Conservation (phyloP, 2,888 invertebrate genomes). For the Drosophila incognita region DNA sequence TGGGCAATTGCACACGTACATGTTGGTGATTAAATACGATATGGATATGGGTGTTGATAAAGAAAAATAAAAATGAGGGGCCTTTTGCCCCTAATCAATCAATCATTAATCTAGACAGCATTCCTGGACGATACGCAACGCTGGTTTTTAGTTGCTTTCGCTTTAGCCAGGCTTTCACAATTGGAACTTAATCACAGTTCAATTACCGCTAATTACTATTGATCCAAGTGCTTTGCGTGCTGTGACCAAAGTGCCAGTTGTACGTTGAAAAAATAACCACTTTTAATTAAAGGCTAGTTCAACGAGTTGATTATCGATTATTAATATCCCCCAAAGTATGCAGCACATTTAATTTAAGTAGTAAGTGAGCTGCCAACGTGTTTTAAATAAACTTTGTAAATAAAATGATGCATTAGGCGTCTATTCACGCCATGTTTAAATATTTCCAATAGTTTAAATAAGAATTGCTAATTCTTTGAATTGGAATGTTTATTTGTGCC, state of each 20-base stretch:
- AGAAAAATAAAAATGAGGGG: not conserved
- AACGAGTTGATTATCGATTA: slow-evolving; percentile 9
- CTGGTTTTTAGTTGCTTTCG: not conserved
- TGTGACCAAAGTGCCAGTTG: not conserved
- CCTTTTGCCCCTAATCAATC: not conserved
- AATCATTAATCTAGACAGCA: slow-evolving; percentile 22
- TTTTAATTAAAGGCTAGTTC: slow-evolving; percentile 10
- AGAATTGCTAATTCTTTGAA: not conserved
- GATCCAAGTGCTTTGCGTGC: slow-evolving; percentile 25
- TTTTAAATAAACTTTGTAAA: not conserved
- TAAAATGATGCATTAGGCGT: not conserved
- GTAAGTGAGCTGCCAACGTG: slow-evolving; percentile 33
- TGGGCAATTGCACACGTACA: slow-evolving; percentile 33
- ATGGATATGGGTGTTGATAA: slow-evolving; percentile 16
- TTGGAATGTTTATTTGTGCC: not conserved
- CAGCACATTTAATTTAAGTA: slow-evolving; percentile 10
- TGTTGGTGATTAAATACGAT: slow-evolving; percentile 20
- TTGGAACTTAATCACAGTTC: slow-evolving; percentile 22
- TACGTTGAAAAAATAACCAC: slow-evolving; percentile 1
- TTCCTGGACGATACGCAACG: slow-evolving; percentile 38
- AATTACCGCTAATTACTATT: slow-evolving; percentile 35
- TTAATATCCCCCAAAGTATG: slow-evolving; percentile 34
- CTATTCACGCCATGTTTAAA: not conserved
- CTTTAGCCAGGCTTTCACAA: not conserved
- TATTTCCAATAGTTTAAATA: not conserved